phyloP scores from a whole-genome alignment of 2,113 vertebrate species.

The Rhinichthys klamathensis region DNA sequence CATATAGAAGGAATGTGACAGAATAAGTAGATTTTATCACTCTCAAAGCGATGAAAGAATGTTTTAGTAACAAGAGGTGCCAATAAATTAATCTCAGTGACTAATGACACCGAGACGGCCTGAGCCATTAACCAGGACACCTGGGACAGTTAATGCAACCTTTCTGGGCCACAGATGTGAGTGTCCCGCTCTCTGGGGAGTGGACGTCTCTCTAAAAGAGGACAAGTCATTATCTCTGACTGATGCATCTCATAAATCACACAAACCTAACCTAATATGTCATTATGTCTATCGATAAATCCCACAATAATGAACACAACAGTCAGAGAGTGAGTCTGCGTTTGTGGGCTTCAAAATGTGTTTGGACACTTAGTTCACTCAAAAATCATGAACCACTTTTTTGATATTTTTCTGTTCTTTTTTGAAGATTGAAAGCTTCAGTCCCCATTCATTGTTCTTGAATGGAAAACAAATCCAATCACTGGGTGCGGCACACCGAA shows the following conservation, averaged over 20 bases:
- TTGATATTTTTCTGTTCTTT: not conserved
- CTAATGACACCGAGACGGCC: conserved; percentile 29
- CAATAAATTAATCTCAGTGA: conserved; percentile 30
- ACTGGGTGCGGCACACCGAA: too few relatives aligned
- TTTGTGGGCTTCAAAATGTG: not conserved
- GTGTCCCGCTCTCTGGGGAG: conserved; percentile 22
- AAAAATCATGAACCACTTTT: not conserved
- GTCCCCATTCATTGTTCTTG: not conserved
- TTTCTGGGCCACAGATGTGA: conserved; percentile 11
- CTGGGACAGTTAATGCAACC: conserved; percentile 31
- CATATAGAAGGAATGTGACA: not conserved
- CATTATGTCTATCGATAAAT: not conserved
- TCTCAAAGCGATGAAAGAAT: not conserved
- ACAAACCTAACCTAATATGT: not conserved
- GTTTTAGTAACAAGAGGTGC: conserved; percentile 6
- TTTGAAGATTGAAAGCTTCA: not conserved
- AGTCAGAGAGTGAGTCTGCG: not conserved
- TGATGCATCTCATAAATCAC: conserved; percentile 25
- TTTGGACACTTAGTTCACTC: not conserved
- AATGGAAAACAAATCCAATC: not conserved
- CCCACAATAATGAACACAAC: not conserved
- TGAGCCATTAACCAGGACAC: conserved; percentile 50
- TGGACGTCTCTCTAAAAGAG: not conserved
- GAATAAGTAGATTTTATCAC: not conserved
- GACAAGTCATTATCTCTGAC: conserved; percentile 22